Base-by-base conservation (phyloP, 2,797 vertebrate species). In the Okamejei kenojei region DNA sequence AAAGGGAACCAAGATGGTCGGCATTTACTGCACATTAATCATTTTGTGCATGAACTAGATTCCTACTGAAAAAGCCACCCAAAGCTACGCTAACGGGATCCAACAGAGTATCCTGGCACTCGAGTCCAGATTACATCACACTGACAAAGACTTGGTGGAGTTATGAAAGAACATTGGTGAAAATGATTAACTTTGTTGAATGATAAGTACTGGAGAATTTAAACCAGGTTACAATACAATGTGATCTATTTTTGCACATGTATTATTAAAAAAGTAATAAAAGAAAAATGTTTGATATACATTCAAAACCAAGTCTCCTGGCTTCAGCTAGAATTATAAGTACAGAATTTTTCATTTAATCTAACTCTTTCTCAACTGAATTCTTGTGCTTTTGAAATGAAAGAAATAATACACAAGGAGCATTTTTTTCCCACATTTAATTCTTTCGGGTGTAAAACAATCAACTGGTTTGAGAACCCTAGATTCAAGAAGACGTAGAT, bases 21-120 rank as follows among this genome's bases (percentile, higher is more conserved):
- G 19, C 17, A 32, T 68, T 32, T 35, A 32, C 17, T 32, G 19
- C n/a, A 88, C 63, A 68, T 35, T 68, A 88, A 88, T 88, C 61
- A 68, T 88, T 68, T 88, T 88, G 84, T 88, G 35, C 84, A 88
- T 68, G 84, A 68, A 88, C n/a, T 68, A 88, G 84, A 68, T 68
- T 88, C 35, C 61, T 68, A 88, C 63, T 10, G 17, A n/a, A 68
- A n/a, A 68, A 88, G 63, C 61, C n/a, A 88, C 84, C 84, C 63
- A 35, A 88, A 15, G 17, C 84, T 88, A 68, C 10, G 32, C n/a
- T 68, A 68, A 35, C n/a, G 10, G 17, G 61, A 88, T 9, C 15
- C 63, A 35, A 88, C 35, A 68, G 63, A 88, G 8, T 1, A 35
- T 68, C 0, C 17, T 88, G 54, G 9, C 0, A 58, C 54, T 29